Evolutionary conservation across 2,113 vertebrate species (phyloP), one percentile per base, ranked within the genome.

Genomic region (Ammodytes marinus): DNA sequence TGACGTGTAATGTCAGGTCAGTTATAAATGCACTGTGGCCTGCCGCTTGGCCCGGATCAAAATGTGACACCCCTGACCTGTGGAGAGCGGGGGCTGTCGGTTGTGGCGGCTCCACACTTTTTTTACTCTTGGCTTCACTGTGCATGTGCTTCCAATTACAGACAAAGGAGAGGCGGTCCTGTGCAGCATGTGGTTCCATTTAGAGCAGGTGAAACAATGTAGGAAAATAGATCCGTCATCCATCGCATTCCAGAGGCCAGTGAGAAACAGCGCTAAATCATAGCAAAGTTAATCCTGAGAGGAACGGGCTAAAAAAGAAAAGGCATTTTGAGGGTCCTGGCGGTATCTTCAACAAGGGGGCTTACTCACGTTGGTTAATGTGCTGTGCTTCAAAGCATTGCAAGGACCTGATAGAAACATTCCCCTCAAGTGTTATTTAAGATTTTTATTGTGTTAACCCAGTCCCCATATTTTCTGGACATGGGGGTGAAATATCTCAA

Each of bases 151-250:
- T 95, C 90, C 91, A 92, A 96, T 96, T 94, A 95, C 64, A 86
- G 88, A 90, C 90, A 88, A 91, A 93, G 90, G 74, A 88, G 73
- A 93, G 89, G 89, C 82, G 80, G 88, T 88, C 78, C 86, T 87
- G 88, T 74, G 60, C 87, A 75, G 86, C 91, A 91, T 94, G 88
- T 96, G 94, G 92, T 94, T 95, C 92, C 85, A 86, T 93, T 95
- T 95, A 95, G 88, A 94, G 89, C 93, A 93, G 92, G 93, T 95
- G 93, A 95, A 96, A 95, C 95, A 96, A 95, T 96, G 94, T 91
- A 92, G 95, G 95, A 96, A 95, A 96, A 95, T 94, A 94, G 94
- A 94, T 93, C 91, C 92, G 90, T 95, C 92, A 94, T 94, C 54
- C 77, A 73, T 81, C 82, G 90, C 93, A 91, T 95, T 93, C 91